Percentiles rank a stretch among this genome's conserved stretches.
These are phyloP conservation scores for Cuculus canorus DNA, from an alignment of 2,797 vertebrate species.

Conservation along the genomic window DNA sequence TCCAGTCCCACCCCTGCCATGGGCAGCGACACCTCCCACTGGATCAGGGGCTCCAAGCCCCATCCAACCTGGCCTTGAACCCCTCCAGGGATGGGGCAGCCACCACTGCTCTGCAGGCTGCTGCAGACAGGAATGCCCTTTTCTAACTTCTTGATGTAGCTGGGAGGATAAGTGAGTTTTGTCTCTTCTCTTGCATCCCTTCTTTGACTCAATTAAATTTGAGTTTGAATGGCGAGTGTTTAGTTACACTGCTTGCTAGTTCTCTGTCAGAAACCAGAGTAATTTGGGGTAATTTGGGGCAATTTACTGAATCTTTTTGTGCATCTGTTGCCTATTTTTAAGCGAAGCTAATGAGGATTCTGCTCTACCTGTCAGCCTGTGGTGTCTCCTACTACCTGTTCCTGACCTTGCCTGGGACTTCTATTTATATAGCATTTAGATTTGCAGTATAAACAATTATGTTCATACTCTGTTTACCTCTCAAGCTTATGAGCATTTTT, in stretches of 20 bases:
- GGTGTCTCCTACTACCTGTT: not conserved
- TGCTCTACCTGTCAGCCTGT: not conserved
- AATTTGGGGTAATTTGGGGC: conserved; percentile 31
- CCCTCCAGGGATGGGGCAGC: too few relatives aligned
- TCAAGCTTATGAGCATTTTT: not conserved
- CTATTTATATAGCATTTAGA: not conserved
- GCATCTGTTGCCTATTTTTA: conserved; percentile 4
- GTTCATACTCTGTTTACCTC: not conserved
- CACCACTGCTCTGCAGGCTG: too few relatives aligned
- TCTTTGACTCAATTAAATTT: not conserved
- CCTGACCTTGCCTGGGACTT: conserved; percentile 1
- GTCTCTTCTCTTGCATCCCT: not conserved
- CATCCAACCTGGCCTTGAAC: too few relatives aligned
- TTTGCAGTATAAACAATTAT: not conserved
- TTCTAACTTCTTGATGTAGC: not conserved
- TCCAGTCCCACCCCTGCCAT: too few relatives aligned
- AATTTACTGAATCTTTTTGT: not conserved
- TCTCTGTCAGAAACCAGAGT: not conserved
- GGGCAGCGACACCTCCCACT: too few relatives aligned
- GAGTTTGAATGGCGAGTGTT: not conserved
- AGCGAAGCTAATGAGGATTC: not conserved
- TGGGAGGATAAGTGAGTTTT: not conserved
- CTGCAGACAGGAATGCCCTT: not conserved
- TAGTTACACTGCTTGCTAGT: not conserved
- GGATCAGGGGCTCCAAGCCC: too few relatives aligned